phyloP scores from a whole-genome alignment of 2,888 invertebrate genomes.

The Metalampra italica region DNA sequence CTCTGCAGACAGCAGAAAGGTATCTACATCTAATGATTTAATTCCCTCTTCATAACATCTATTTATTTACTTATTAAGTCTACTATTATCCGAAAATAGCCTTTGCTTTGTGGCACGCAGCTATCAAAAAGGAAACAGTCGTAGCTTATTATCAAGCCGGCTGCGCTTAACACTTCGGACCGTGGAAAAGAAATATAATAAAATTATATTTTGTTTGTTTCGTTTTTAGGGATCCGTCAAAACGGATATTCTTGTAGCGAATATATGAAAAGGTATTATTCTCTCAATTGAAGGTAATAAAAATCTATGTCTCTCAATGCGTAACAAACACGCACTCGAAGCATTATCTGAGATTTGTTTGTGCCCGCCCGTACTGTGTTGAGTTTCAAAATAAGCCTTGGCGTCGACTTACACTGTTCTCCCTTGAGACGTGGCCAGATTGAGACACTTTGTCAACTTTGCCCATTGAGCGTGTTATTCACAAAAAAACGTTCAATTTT shows the following conservation, averaged over 20 bases:
- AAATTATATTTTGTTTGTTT: too few relatives aligned
- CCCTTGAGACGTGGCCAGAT: not conserved
- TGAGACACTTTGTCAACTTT: slow-evolving; percentile 6
- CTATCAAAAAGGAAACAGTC: too few relatives aligned
- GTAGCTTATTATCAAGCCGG: too few relatives aligned
- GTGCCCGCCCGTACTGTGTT: not conserved
- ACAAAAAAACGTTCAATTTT: not conserved
- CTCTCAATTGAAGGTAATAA: not conserved
- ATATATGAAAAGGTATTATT: too few relatives aligned
- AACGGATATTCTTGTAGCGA: too few relatives aligned
- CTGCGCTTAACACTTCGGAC: too few relatives aligned
- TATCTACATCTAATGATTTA: slow-evolving; percentile 13
- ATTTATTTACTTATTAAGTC: too few relatives aligned
- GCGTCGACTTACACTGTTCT: slow-evolving; percentile 4
- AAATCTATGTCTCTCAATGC: not conserved
- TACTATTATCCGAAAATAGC: too few relatives aligned
- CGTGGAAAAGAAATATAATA: too few relatives aligned
- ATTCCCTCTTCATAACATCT: too few relatives aligned
- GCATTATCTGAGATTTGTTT: not conserved
- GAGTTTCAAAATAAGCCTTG: not conserved
- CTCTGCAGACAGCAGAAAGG: slow-evolving; percentile 74
- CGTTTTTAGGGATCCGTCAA: too few relatives aligned
- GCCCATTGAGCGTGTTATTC: not conserved
- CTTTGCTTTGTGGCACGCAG: too few relatives aligned
- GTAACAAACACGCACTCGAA: not conserved